phyloP scores from a whole-genome alignment of 2,797 vertebrate genomes.

The Trachurus trachurus region DNA sequence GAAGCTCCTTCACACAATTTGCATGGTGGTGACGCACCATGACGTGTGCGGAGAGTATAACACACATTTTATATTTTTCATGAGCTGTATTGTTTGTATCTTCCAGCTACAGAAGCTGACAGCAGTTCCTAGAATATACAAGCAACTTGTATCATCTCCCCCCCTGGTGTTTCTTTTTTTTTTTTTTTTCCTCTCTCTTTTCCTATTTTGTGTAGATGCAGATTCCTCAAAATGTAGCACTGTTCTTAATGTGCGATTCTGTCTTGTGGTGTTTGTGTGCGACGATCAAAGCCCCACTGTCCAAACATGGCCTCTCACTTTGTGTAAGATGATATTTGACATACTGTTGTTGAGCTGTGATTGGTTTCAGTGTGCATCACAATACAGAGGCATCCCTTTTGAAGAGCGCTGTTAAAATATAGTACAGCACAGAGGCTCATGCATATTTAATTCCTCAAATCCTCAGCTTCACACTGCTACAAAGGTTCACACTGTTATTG shows the following conservation, averaged over 20 bases:
- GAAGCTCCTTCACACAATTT: conserved; percentile 50
- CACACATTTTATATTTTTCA: neutral
- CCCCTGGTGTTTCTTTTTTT: neutral
- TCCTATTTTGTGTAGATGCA: conserved; percentile 18
- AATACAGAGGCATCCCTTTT: conserved; percentile 59
- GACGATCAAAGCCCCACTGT: conserved; percentile 33
- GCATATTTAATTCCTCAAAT: conserved; percentile 74
- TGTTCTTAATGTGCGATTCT: conserved; percentile 8
- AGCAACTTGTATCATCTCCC: conserved; percentile 21
- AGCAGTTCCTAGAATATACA: conserved; percentile 23
- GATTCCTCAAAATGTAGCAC: conserved; percentile 41
- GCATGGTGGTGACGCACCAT: conserved; percentile 39
- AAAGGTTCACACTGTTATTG: conserved; percentile 47
- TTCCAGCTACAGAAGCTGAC: conserved; percentile 8
- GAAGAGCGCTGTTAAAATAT: conserved; percentile 63
- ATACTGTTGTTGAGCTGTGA: conserved; percentile 64
- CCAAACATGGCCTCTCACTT: conserved; percentile 54
- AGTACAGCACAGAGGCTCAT: conserved; percentile 62
- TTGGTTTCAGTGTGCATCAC: conserved; percentile 57
- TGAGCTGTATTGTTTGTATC: conserved; percentile 35
- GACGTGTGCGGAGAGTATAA: neutral
- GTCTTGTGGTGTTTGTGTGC: conserved; percentile 6
- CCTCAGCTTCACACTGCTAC: conserved; percentile 48
- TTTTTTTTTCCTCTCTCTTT: neutral
- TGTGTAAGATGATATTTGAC: conserved; percentile 57